Evolutionary conservation across 2,797 vertebrate genomes (phyloP).

Genomic region (Rhincodon typus): DNA sequence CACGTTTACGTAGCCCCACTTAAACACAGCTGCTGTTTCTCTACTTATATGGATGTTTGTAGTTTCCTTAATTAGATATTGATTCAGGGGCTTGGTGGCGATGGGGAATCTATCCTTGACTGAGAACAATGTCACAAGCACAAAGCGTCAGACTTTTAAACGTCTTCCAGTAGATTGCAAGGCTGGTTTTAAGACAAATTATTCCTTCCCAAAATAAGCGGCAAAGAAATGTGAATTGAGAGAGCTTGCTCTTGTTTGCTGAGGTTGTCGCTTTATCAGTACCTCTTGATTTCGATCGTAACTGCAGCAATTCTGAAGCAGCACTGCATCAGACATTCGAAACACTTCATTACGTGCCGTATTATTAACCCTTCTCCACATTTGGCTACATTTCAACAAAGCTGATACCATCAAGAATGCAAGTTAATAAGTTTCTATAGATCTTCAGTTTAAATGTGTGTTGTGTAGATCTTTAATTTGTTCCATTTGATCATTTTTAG

Average conservation of each 20-base stretch:
- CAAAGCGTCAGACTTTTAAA: background rate
- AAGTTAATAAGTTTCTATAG: background rate
- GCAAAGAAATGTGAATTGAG: background rate
- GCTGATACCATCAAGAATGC: background rate
- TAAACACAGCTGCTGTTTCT: background rate
- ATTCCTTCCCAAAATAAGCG: background rate
- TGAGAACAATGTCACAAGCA: background rate
- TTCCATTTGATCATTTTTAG: background rate
- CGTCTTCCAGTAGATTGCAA: background rate
- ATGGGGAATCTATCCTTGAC: background rate
- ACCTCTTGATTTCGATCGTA: background rate
- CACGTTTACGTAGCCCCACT: background rate
- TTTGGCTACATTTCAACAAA: background rate
- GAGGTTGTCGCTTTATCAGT: background rate
- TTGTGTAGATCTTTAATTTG: background rate
- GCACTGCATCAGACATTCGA: conserved; percentile 22
- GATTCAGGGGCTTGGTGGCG: background rate
- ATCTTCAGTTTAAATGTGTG: background rate
- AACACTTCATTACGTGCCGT: background rate
- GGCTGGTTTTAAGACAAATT: background rate
- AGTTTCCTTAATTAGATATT: background rate
- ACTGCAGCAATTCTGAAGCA: conserved; percentile 17
- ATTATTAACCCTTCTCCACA: conserved; percentile 23
- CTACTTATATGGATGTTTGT: background rate
- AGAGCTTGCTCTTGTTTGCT: background rate